Evolutionary conservation across 2,888 invertebrate species (phyloP).

Genomic region (Elaeidobius kamerunicus): DNA sequence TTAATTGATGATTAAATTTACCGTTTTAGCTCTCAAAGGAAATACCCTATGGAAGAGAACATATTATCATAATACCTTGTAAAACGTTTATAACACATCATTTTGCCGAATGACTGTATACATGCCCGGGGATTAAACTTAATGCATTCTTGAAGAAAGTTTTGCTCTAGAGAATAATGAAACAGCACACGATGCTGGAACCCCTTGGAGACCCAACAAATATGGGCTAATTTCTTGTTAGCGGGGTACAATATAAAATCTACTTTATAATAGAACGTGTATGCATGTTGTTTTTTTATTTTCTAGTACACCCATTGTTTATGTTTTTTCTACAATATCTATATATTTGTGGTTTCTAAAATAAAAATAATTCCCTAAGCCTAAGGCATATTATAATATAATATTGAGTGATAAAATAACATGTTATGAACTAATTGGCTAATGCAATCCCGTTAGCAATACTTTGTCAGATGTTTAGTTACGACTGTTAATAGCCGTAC

Average conservation of each 20-base stretch:
- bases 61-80: conserved; percentile 20
- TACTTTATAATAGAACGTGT: neutral
- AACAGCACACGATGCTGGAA: conserved; percentile 4
- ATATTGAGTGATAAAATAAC: neutral
- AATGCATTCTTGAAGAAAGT: conserved; percentile 18
- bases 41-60: conserved; percentile 8
- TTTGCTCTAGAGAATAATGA: conserved; percentile 13
- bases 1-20: conserved; percentile 18
- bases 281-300: neutral
- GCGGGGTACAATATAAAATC: neutral
- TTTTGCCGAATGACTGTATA: conserved; percentile 15
- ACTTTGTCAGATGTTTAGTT: too few relatives aligned
- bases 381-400: too few relatives aligned
- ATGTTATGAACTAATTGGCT: too few relatives aligned
- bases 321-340: neutral
- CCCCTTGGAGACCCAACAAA: neutral
- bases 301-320: neutral
- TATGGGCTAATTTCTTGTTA: neutral
- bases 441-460: too few relatives aligned
- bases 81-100: conserved; percentile 22
- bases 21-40: conserved; percentile 10
- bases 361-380: too few relatives aligned
- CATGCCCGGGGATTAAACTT: conserved; percentile 7
- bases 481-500: too few relatives aligned
- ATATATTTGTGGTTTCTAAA: neutral